Evolutionary conservation across 2,113 vertebrate genomes (phyloP), one percentile per base, ranked within the genome.

Genomic region (Rostratula benghalensis): DNA sequence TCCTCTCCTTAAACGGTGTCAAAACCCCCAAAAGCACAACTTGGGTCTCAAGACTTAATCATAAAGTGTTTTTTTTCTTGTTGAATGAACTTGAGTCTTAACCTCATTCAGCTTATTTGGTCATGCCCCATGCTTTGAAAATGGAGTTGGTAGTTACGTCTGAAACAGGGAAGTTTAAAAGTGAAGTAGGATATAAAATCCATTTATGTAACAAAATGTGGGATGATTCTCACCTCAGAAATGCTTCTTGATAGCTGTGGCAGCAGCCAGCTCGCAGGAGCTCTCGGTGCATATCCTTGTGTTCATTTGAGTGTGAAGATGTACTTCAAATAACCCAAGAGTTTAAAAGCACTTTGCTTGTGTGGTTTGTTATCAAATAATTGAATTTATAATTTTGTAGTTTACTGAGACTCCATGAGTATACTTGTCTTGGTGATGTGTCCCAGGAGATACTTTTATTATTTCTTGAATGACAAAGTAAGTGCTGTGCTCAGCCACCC

Each of bases 371-470:
- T 95, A 92, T 91, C 53, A 90, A 92, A 65, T 96, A 96, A 95
- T 92, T 88, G 51, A 91, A 85, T 97, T 96, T 89, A 41, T 96
- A 60, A 60, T 94, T 96, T 94, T 63, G 46, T 87, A n/a, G 31
- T 96, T 97, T 93, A 74, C 28, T 60, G 80, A 86, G 79, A 59
- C n/a, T 70, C 43, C 8, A 5, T 87, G 89, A 90, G 64, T 80
- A 77, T 60, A 50, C 53, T 91, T 94, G 50, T 86, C 74, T 86
- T 19, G 20, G 85, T 5, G 56, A 24, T 77, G 31, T 5, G 19
- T 93, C 90, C 75, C 85, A 67, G 53, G 91, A 88, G 91, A 60
- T 79, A 13, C 76, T 97, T n/a, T 94, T 94, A 79, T 71, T 94
- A 56, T 35, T 79, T 83, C 54, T 74, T 92, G 53, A 96, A 97